Evolutionary conservation across 1,140 invertebrate species (phyloP).

Genomic region (Rhopalosiphum padi): DNA sequence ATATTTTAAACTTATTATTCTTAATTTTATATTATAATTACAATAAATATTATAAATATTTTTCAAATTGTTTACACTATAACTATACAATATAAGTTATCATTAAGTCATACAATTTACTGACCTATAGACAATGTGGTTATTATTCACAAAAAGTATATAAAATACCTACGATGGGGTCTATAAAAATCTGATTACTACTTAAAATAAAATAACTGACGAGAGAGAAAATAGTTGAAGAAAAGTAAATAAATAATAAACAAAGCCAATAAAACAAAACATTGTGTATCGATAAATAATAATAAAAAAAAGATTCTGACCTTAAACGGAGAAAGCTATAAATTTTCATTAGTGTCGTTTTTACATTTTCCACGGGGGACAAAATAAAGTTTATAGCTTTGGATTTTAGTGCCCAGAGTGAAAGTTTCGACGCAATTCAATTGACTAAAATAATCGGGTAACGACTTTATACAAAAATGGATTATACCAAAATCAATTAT

Average conservation of each 20-base stretch:
- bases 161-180: not conserved
- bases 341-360: slow-evolving; percentile 54
- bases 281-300: slow-evolving; percentile 52
- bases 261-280: slow-evolving; percentile 53
- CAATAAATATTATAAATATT: not conserved
- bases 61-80: not conserved
- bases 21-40: not conserved
- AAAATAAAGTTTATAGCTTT: slow-evolving; percentile 53
- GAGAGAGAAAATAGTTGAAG: not conserved
- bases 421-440: slow-evolving; percentile 46
- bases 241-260: slow-evolving; percentile 52
- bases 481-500: slow-evolving; percentile 40
- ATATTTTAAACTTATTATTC: not conserved
- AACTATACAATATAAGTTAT: not conserved
- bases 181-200: slow-evolving; percentile 29
- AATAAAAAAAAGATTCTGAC: slow-evolving; percentile 55
- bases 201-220: slow-evolving; percentile 14
- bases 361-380: slow-evolving; percentile 46
- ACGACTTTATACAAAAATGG: slow-evolving; percentile 28
- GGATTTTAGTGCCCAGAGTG: slow-evolving; percentile 30
- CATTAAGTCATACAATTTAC: not conserved
- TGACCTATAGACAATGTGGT: not conserved
- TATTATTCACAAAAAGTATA: not conserved
- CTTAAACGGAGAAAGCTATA: slow-evolving; percentile 49
- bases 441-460: slow-evolving; percentile 52